A percentile compares a stretch with the other conserved stretches of the same genome.
Conservation (phyloP, 1,140 invertebrate genomes). For the Drosophila neocordata region DNA sequence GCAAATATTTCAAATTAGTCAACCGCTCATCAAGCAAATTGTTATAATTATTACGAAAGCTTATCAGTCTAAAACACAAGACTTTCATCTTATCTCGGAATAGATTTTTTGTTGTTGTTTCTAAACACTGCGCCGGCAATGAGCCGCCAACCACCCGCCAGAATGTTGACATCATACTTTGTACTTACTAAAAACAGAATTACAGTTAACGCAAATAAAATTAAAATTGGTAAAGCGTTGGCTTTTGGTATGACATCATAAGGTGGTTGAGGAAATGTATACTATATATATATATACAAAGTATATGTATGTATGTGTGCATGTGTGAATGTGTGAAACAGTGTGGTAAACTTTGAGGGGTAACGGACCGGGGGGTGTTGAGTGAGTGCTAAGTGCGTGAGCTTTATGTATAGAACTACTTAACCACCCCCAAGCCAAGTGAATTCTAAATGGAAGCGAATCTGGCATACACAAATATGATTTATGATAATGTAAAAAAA, state of each 20-base stretch:
- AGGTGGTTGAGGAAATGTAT: slow-evolving; percentile 22
- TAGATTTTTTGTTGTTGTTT: not conserved
- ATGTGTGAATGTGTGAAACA: slow-evolving; percentile 16
- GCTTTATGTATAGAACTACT: slow-evolving; percentile 28
- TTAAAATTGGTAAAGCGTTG: slow-evolving; percentile 56
- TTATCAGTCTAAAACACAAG: slow-evolving; percentile 24
- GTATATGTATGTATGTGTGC: not conserved
- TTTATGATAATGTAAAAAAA: not conserved
- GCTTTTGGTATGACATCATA: slow-evolving; percentile 50
- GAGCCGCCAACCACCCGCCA: slow-evolving; percentile 41
- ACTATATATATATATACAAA: not conserved
- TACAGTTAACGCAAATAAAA: slow-evolving; percentile 44
- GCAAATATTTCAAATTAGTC: slow-evolving; percentile 39
- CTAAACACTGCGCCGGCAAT: slow-evolving; percentile 29
- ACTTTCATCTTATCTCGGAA: not conserved
- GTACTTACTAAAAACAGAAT: slow-evolving; percentile 27
- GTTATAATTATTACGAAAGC: slow-evolving; percentile 35
- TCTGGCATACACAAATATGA: slow-evolving; percentile 3
- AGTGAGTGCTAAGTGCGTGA: slow-evolving; percentile 68
- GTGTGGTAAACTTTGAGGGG: no score
- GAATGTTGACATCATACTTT: slow-evolving; percentile 51
- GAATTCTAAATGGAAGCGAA: not conserved
- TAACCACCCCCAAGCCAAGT: slow-evolving; percentile 11
- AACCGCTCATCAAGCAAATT: slow-evolving; percentile 37
- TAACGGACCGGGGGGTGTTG: slow-evolving; percentile 43